A percentile compares a stretch with the other conserved stretches of the same genome.
These are phyloP conservation scores for Fukomys damarensis DNA, from an alignment of 2,113 vertebrate species.

Conservation along the genomic window DNA sequence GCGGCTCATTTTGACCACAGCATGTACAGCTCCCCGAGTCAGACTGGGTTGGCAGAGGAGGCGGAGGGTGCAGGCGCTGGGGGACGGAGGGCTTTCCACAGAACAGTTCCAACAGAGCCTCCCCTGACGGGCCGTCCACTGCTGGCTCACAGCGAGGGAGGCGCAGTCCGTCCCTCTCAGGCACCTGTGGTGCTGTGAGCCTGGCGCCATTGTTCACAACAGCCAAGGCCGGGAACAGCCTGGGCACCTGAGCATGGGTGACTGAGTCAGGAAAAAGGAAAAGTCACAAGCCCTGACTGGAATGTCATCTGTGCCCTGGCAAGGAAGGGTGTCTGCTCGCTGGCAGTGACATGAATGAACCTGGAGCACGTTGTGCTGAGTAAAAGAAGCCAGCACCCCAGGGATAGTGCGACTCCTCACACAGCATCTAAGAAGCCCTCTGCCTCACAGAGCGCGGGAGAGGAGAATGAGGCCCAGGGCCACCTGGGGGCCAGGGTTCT, in stretches of 20 bases:
- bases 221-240: neutral
- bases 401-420: too few species aligned
- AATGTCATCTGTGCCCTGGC: neutral
- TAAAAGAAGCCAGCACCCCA: neutral
- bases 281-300: rapidly evolving
- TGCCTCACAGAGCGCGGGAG: too few species aligned
- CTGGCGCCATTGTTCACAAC: neutral
- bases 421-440: too few species aligned
- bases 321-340: neutral
- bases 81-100: too few species aligned
- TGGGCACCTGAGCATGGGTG: neutral
- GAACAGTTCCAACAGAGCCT: neutral
- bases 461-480: too few species aligned
- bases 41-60: neutral
- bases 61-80: neutral
- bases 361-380: neutral
- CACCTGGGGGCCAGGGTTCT: too few species aligned
- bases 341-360: neutral
- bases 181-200: neutral
- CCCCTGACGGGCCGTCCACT: too few species aligned
- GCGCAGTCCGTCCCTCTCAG: too few species aligned
- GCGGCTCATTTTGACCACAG: neutral
- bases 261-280: neutral
- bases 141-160: neutral
- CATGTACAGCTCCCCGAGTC: neutral